Conservation (phyloP, 2,797 vertebrate species). For the Crotalus adamanteus region DNA sequence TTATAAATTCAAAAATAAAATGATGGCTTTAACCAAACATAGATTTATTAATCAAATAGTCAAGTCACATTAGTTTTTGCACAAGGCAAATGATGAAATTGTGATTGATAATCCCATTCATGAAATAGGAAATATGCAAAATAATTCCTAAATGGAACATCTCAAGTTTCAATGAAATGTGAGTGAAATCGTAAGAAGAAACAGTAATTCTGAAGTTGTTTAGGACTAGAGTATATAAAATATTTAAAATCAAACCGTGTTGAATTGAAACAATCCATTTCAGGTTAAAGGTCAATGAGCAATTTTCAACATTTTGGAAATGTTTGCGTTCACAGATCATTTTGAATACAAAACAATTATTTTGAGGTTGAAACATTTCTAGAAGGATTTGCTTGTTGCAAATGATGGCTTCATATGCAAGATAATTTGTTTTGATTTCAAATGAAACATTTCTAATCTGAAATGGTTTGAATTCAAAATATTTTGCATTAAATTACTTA, state of each 20-base stretch:
- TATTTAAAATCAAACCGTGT: not conserved
- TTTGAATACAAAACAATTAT: not conserved
- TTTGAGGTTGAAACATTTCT: not conserved
- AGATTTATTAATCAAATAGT: not conserved
- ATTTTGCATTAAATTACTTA: not conserved
- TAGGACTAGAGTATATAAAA: not conserved
- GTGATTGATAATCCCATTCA: not conserved
- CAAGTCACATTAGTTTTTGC: not conserved
- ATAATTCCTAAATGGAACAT: not conserved
- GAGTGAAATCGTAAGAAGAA: not conserved
- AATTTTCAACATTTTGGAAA: not conserved
- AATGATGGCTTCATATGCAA: not conserved
- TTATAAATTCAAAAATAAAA: not conserved
- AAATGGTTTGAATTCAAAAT: not conserved
- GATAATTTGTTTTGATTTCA: not conserved
- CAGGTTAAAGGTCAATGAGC: not conserved
- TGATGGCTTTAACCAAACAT: not conserved
- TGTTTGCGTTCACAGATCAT: not conserved
- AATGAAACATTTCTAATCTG: not conserved
- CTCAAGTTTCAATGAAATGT: not conserved
- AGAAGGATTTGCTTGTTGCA: not conserved
- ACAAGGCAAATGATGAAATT: not conserved
- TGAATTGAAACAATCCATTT: not conserved
- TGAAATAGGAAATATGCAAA: not conserved
- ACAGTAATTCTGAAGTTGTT: not conserved